These are phyloP conservation scores for Thaumetopoea pityocampa DNA, from an alignment of 1,140 invertebrate species.

Conservation along the genomic window DNA sequence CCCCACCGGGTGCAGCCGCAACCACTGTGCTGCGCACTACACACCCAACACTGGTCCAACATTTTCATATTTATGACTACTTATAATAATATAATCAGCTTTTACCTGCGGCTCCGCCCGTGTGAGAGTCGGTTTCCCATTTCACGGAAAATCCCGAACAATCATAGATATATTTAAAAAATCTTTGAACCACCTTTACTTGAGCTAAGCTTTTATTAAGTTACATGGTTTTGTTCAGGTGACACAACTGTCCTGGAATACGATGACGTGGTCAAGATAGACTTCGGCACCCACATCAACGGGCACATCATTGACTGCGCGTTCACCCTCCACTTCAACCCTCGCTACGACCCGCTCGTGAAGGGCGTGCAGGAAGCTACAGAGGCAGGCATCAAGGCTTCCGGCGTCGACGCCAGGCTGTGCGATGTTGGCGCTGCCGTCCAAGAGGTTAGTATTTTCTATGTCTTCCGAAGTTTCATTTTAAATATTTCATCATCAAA, in stretches of 20 bases:
- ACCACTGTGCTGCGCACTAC: conserved; percentile 99
- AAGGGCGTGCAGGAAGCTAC: conserved; percentile 98
- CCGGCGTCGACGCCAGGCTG: conserved; percentile 97
- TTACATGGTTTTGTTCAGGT: conserved; percentile 57
- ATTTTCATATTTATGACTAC: not conserved
- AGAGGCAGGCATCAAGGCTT: conserved; percentile 96
- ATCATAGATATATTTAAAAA: not conserved
- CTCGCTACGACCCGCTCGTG: conserved; percentile 96
- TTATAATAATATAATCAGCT: too few species aligned
- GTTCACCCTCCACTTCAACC: conserved; percentile 97
- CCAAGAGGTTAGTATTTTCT: conserved; percentile 87
- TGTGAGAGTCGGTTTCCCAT: too few species aligned
- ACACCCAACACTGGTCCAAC: conserved; percentile 94
- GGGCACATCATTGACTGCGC: conserved; percentile 99
- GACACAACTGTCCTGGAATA: conserved; percentile 95
- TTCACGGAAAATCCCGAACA: too few species aligned
- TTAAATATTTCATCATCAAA: too few species aligned
- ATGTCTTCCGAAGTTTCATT: too few species aligned
- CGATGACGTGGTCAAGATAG: conserved; percentile 99
- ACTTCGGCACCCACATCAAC: conserved; percentile 99
- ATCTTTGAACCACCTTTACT: not conserved
- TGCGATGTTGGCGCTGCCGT: conserved; percentile 98
- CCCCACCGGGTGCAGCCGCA: conserved; percentile 98
- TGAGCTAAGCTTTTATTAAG: not conserved
- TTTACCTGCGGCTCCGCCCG: too few species aligned